Evolutionary conservation across 2,113 vertebrate species (phyloP).

Genomic region (Acanthochromis polyacanthus): DNA sequence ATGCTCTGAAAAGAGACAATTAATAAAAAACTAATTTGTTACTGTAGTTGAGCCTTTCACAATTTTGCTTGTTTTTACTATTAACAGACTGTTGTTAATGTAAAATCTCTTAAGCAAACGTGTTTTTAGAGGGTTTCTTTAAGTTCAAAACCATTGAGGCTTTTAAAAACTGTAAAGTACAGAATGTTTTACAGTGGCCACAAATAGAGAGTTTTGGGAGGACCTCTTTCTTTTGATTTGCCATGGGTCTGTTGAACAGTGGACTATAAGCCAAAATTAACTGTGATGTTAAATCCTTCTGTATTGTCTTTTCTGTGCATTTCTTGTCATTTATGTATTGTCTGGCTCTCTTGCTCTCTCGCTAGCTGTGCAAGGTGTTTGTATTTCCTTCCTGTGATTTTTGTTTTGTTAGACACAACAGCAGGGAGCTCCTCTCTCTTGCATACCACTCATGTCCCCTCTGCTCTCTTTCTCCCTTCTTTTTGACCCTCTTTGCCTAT

Average conservation of each 20-base stretch:
- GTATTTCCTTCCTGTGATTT: constrained; percentile 73
- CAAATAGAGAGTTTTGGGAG: background rate
- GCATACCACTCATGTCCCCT: constrained; percentile 25
- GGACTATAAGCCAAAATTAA: background rate
- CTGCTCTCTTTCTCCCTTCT: constrained; percentile 19
- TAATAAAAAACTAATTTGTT: background rate
- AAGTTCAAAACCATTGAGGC: background rate
- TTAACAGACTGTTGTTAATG: no score
- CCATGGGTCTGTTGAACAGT: background rate
- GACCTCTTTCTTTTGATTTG: background rate
- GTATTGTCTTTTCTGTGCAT: constrained; percentile 38
- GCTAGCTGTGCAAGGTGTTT: constrained; percentile 55
- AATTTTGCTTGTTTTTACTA: no score
- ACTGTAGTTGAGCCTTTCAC: background rate
- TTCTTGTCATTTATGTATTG: constrained; percentile 51
- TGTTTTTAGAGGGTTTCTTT: no score
- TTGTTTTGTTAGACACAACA: constrained; percentile 61
- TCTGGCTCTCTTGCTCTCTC: constrained; percentile 37
- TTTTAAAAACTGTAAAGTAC: no score
- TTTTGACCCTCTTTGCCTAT: background rate
- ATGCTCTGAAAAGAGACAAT: background rate
- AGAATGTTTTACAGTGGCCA: background rate
- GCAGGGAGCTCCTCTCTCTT: constrained; percentile 51
- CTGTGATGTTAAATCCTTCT: constrained; percentile 15
- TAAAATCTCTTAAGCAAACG: no score